Evolutionary conservation across 2,113 vertebrate species (phyloP), one percentile per base, ranked within the genome.

Genomic region (Anguilla japonica): DNA sequence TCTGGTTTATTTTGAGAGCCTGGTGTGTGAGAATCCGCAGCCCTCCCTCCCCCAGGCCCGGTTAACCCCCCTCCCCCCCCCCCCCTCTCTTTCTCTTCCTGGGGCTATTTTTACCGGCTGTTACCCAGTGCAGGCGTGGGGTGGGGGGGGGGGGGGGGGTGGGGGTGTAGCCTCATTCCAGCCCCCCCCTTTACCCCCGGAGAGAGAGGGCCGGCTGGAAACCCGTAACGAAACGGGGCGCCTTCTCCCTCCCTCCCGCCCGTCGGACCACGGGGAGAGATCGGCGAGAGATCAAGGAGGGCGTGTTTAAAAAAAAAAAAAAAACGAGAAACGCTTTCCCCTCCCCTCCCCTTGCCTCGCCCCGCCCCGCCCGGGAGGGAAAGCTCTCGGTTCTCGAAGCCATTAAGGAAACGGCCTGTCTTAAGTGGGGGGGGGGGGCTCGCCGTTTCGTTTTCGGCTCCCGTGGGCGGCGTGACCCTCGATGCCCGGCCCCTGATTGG

Each of bases 1-100:
- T 84, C 89, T 85, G 86, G 34, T 60, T 90, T 92, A 89, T 90
- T 91, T 91, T 85, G 80, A 87, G 88, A 81, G 34, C 41, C 34
- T 11, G 60, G 67, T 39, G 9, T 46, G 63, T 20, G 80, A 88
- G 87, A 89, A 82, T 85, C 85, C 84, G 7, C 26, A 60, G 56
- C 41, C 50, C 71, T 39, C 83, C 81, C 16, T 22, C n/a, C n/a
- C 40, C n/a, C 34, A 34, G 34, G 34, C 34, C 34, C 34, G 34
- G 43, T 46, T 75, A 39, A 53, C 56, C 67, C 29, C 11, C 86
- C 85, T 53, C 86, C 43, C 2, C 43, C 2, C 71, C 86, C 39
- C 11, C 0, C 8, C 43, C 50, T 14, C 50, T 87, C 83, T 89
- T 26, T 75, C 84, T 86, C 82, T 88, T 88, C 63, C 79, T 60